Conservation (phyloP, 2,113 vertebrate species). For the Hippotragus niger region DNA sequence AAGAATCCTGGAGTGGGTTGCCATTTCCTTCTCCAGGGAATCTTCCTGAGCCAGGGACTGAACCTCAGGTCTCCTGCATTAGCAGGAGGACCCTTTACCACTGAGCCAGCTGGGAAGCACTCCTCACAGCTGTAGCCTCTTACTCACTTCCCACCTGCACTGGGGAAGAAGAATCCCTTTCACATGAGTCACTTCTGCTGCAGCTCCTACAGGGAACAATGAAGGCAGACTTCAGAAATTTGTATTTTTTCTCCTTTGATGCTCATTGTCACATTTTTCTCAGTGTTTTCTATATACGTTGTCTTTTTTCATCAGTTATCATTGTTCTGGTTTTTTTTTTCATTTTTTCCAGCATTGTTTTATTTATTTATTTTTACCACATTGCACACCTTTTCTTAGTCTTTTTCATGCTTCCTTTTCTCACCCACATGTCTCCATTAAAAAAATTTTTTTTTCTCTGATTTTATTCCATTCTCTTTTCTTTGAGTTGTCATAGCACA, state of each 20-base stretch:
- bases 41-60: too few species aligned
- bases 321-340: not conserved
- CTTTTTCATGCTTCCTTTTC: not conserved
- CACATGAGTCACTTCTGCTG: not conserved
- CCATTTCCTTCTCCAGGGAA: too few species aligned
- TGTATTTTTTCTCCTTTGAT: not conserved
- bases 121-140: too few species aligned
- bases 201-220: not conserved
- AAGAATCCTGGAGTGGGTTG: too few species aligned
- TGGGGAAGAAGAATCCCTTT: not conserved
- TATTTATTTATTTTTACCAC: not conserved
- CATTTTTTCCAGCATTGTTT: not conserved
- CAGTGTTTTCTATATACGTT: not conserved
- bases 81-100: too few species aligned
- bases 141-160: not conserved
- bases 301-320: not conserved
- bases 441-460: not conserved
- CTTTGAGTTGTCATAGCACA: not conserved
- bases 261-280: not conserved
- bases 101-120: too few species aligned
- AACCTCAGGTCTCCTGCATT: too few species aligned
- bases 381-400: not conserved
- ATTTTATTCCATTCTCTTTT: not conserved
- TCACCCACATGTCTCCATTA: not conserved
- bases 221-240: not conserved